phyloP scores from a whole-genome alignment of 2,888 invertebrate species.

The Synergus laeviventris region DNA sequence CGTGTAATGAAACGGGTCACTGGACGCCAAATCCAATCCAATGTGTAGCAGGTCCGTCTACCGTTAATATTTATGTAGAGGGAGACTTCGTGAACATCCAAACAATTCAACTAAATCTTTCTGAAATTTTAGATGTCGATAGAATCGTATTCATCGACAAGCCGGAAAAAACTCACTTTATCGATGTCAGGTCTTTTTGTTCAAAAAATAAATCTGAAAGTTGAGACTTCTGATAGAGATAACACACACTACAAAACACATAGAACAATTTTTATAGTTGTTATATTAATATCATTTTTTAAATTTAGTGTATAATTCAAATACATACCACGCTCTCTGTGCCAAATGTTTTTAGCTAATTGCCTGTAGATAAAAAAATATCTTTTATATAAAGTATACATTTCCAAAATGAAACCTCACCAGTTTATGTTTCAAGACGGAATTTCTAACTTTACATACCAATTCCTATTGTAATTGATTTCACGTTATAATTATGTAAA shows the following conservation, averaged over 20 bases:
- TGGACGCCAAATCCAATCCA: conserved; percentile 71
- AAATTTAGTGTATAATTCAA: neutral
- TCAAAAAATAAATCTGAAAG: neutral
- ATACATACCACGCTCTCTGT: neutral
- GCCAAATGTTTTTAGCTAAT: neutral
- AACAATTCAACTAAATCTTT: conserved; percentile 11
- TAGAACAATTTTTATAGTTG: neutral
- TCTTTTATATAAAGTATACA: neutral
- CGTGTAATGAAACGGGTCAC: conserved; percentile 65
- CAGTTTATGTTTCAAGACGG: neutral
- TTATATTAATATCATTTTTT: neutral
- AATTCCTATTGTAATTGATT: neutral
- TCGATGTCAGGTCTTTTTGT: conserved; percentile 14
- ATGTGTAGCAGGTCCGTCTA: conserved; percentile 71
- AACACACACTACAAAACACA: conserved; percentile 3
- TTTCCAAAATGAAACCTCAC: neutral
- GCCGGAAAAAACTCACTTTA: neutral
- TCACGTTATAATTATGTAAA: neutral
- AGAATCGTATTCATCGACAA: conserved; percentile 16
- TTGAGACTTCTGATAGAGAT: neutral
- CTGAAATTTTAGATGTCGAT: conserved; percentile 10
- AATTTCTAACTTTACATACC: neutral
- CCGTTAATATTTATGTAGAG: conserved; percentile 64
- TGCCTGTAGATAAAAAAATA: conserved; percentile 10
- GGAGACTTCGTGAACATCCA: conserved; percentile 43